Percentiles rank a stretch among this genome's conserved stretches.
Conservation (phyloP, 2,113 vertebrate species). For the Sprattus sprattus region DNA sequence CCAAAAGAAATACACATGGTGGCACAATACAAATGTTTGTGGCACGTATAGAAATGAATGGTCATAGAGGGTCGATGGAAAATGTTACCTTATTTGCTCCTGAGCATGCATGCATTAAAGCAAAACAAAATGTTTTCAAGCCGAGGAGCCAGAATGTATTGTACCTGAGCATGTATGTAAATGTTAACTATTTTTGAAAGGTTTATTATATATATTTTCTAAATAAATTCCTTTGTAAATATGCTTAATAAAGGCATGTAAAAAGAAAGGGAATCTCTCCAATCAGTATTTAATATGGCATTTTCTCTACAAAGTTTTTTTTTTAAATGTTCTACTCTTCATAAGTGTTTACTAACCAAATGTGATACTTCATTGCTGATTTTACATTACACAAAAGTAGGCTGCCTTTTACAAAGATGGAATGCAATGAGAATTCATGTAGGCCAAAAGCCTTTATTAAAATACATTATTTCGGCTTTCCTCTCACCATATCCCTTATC, state of each 20-base stretch:
- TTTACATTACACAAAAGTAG: neutral
- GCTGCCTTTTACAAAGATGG: neutral
- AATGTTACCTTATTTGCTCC: neutral
- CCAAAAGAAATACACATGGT: neutral
- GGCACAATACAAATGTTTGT: constrained; percentile 10
- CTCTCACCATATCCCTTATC: neutral
- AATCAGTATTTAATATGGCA: neutral
- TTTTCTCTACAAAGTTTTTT: no score
- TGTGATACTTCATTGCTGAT: neutral
- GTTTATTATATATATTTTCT: constrained; percentile 63
- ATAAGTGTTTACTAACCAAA: neutral
- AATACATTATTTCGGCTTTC: neutral
- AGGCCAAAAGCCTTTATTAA: neutral
- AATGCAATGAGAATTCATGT: neutral
- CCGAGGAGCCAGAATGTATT: neutral
- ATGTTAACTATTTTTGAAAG: constrained; percentile 20
- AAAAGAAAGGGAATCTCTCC: constrained; percentile 21
- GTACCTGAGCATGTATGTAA: constrained; percentile 23
- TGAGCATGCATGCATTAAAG: neutral
- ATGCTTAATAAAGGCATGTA: constrained; percentile 68
- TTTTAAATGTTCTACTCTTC: neutral
- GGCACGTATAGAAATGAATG: neutral
- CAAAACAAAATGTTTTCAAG: neutral
- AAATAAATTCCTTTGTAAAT: constrained; percentile 62
- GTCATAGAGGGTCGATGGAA: neutral